These are phyloP conservation scores for Mesitornis unicolor DNA, from an alignment of 2,113 vertebrate genomes.

Conservation along the genomic window DNA sequence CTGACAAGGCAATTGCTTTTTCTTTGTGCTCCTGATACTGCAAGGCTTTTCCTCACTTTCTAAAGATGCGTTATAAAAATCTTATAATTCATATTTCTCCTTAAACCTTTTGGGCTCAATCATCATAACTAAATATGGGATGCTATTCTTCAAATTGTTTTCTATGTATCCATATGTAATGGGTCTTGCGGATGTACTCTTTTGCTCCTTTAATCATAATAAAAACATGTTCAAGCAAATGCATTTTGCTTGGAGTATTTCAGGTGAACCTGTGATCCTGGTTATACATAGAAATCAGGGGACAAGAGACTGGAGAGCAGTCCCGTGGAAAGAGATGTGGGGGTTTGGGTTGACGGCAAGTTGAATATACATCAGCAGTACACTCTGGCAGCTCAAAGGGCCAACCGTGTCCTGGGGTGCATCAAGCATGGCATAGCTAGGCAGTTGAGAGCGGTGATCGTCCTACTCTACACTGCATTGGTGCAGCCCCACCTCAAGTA, in stretches of 20 bases:
- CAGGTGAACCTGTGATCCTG: background rate
- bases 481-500: accelerated
- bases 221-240: constrained; percentile 36
- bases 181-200: background rate
- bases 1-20: background rate
- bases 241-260: background rate
- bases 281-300: accelerated
- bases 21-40: background rate
- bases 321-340: accelerated
- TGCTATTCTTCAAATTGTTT: background rate
- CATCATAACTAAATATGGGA: background rate
- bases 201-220: background rate
- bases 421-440: background rate
- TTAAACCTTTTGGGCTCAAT: background rate
- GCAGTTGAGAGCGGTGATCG: accelerated
- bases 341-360: background rate
- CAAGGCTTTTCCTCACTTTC: background rate
- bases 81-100: background rate
- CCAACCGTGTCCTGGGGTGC: accelerated
- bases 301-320: background rate
- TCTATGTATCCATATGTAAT: background rate
- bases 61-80: background rate
- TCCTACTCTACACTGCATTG: background rate
- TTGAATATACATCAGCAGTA: background rate
- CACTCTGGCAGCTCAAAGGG: background rate